These are phyloP conservation scores for Drosophila ezoana DNA, from an alignment of 2,888 invertebrate species.

Conservation along the genomic window DNA sequence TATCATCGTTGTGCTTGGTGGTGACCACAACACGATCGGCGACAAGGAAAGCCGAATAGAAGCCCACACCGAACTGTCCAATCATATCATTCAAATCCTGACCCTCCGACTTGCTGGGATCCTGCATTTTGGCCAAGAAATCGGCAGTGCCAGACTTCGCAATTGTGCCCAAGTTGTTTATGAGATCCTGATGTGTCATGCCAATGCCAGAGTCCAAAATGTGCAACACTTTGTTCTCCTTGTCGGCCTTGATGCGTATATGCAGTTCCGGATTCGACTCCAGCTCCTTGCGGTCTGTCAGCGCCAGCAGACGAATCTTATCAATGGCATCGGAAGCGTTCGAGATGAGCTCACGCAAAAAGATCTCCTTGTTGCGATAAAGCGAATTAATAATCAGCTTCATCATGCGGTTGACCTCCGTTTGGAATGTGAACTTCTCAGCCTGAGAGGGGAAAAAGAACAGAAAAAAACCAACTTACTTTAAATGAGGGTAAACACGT, in stretches of 20 bases:
- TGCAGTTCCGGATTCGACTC: constrained; percentile 92
- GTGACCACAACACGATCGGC: constrained; percentile 98
- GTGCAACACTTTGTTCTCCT: constrained; percentile 95
- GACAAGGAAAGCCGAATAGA: constrained; percentile 99
- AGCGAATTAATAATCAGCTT: constrained; percentile 99
- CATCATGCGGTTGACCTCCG: constrained; percentile 99
- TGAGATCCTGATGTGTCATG: constrained; percentile 97
- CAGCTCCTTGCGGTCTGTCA: constrained; percentile 93
- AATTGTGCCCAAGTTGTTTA: constrained; percentile 98
- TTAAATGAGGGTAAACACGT: not conserved
- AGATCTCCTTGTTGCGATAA: constrained; percentile 99
- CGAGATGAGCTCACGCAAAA: constrained; percentile 98
- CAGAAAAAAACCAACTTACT: not conserved
- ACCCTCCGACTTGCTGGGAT: constrained; percentile 85
- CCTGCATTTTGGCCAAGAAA: constrained; percentile 96
- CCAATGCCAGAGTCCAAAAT: constrained; percentile 99
- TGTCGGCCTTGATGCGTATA: constrained; percentile 96
- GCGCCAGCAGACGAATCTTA: constrained; percentile 96
- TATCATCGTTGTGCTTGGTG: constrained; percentile 96
- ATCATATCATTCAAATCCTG: constrained; percentile 98
- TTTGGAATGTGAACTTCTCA: constrained; percentile 96
- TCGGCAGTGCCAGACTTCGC: constrained; percentile 99
- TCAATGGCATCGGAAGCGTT: constrained; percentile 99
- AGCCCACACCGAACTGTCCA: constrained; percentile 99
- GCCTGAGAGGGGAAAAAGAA: constrained; percentile 85